Evolutionary conservation across 2,113 vertebrate species (phyloP), one percentile per base, ranked within the genome.

Genomic region (Anolis sagrei): DNA sequence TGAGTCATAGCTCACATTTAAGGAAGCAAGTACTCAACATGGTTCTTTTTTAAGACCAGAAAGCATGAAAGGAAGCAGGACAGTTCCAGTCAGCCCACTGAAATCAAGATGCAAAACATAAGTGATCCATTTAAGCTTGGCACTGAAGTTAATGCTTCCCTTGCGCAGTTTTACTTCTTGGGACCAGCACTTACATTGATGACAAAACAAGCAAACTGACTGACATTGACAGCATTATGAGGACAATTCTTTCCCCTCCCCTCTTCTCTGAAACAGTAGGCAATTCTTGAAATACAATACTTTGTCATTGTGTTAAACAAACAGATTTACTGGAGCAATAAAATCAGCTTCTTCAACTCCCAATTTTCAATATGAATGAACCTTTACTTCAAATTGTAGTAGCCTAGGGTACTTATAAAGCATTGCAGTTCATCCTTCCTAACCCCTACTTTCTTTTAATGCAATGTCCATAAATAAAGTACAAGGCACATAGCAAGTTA

Each of bases 401-500:
- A 18, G 54, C 32, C 48, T n/a, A 51, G 8, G 66, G 62, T 69
- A 13, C 6, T 54, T 64, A 32, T 64, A 68, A 68, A 68, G 27
- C 32, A 19, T 18, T 29, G 32, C 16, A 78, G 25, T 32, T 76
- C 27, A 7, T 68, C 29, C 48, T 85, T 85, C 7, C 11, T 66
- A 34, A 76, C 14, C 48, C 44, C 51, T 27, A 62, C 23, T 29
- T 51, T 23, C 19, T 84, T 51, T 76, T 69, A 70, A 69, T 78
- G 69, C 76, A 44, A 80, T 93, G 90, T 79, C 79, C 85, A 84
- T 88, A 89, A 72, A 68, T 68, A 29, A 68, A 68, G 27, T 25
- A 68, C 25, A 29, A 83, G 83, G 87, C 90, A 88, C 36, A 32
- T 68, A 66, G 72, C 83, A 90, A 93, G 61, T 92, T 66, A 82